Evolutionary conservation across 1,140 invertebrate species (phyloP).

Genomic region (Macrosteles quadrilineatus): DNA sequence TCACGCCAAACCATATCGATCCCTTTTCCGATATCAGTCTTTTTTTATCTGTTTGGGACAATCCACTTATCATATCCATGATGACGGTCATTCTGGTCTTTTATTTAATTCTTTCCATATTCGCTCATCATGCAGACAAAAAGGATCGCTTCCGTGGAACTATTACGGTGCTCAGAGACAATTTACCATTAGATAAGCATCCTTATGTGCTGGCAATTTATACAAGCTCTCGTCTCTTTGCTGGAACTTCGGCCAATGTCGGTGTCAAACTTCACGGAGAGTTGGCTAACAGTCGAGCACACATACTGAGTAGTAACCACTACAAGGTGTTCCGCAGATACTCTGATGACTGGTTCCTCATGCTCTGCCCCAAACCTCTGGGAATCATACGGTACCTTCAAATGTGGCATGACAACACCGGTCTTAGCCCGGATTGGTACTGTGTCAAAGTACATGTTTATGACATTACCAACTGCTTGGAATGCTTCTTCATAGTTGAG

Average conservation of each 20-base stretch:
- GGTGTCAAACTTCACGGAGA: not conserved
- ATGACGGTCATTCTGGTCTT: not conserved
- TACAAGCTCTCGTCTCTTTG: not conserved
- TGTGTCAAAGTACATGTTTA: not conserved
- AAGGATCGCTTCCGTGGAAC: not conserved
- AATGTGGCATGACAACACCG: not conserved
- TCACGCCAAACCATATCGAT: not conserved
- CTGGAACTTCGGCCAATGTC: constrained; percentile 1
- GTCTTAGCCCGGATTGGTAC: not conserved
- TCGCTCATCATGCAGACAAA: not conserved
- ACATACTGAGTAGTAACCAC: not conserved
- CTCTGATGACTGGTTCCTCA: not conserved
- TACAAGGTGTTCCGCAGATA: not conserved
- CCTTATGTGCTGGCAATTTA: not conserved
- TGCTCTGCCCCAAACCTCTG: not conserved
- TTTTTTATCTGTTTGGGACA: not conserved
- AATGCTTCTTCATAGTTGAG: not conserved
- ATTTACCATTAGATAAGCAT: not conserved
- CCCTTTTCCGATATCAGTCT: not conserved
- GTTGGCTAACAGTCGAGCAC: not conserved
- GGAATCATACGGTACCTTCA: not conserved
- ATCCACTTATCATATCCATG: not conserved
- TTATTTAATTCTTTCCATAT: not conserved
- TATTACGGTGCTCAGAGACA: not conserved
- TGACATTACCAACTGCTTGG: not conserved